Evolutionary conservation across 2,113 vertebrate genomes (phyloP), one percentile per base, ranked within the genome.

Genomic region (Mesoclemmys tuberculata): DNA sequence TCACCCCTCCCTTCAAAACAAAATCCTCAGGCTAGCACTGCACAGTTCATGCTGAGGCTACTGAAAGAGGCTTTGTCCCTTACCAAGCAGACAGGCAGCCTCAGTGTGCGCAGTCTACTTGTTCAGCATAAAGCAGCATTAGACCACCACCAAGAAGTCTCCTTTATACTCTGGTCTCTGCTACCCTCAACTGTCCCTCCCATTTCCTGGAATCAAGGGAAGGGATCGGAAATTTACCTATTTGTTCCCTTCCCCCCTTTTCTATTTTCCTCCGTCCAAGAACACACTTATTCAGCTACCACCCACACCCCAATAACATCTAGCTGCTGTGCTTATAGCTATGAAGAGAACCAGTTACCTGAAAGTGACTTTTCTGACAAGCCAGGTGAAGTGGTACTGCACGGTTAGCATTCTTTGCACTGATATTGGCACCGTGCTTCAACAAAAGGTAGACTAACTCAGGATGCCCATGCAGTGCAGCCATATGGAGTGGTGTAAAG

Each of bases 331-430:
- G 38, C 9, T 48, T 26, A 22, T 54, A 41, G 38, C 10, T 3
- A 5, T 51, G 85, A 52, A 12, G 35, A 58, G 64, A 83, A 14
- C n/a, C 24, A 1, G 29, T 82, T 91, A 99, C 99, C 99, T 99
- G 98, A 6, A 98, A 61, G 94, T 99, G 99, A 51, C 98, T 99
- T 95, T 98, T 98, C 97, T 99, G 99, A 97, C 99, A 98, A 97
- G 99, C 99, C 71, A 99, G 98, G 96, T 99, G 99, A 4, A 99
- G 99, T 0, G 99, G 98, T 1, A 98, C 98, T 3, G 99, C 98
- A 1, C 97, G 98, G 87, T 98, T 98, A 8, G 92, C 77, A 18
- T 98, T 98, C 93, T 94, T 98, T 64, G 98, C 98, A 16, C 99
- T 98, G 16, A 98, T 80, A 0, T 87, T 97, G 93, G 99, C 99